A percentile compares a stretch with the other conserved stretches of the same genome.
Conservation (phyloP, 2,888 invertebrate species). For the Dioctria rufipes region DNA sequence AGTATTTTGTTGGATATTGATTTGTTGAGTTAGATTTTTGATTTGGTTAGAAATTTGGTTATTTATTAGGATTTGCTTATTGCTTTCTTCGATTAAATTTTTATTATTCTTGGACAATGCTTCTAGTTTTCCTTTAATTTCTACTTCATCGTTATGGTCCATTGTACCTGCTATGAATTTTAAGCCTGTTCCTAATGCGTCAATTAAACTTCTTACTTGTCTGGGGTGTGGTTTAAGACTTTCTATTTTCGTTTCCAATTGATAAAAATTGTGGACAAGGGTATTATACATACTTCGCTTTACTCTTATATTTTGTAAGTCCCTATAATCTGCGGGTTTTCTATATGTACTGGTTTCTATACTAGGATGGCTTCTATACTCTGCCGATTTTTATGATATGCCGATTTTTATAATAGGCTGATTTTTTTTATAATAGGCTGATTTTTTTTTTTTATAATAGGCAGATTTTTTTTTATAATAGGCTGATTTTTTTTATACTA, state of each 20-base stretch:
- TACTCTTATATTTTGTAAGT: too few species aligned
- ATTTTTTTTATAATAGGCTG: too few species aligned
- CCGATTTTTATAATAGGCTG: too few species aligned
- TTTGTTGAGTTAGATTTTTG: constrained; percentile 12
- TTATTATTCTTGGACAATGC: not conserved
- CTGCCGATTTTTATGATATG: too few species aligned
- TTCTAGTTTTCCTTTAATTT: not conserved
- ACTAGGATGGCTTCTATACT: too few species aligned
- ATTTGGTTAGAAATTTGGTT: constrained; percentile 5
- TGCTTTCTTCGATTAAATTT: constrained; percentile 4
- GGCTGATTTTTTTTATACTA: too few species aligned
- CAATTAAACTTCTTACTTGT: not conserved
- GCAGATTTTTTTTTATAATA: too few species aligned
- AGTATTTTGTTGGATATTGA: not conserved
- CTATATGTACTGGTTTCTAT: too few species aligned
- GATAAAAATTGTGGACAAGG: not conserved
- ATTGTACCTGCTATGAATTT: constrained; percentile 19
- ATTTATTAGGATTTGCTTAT: constrained; percentile 14
- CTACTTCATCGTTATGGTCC: constrained; percentile 7
- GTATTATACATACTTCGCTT: not conserved
- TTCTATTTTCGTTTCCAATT: not conserved
- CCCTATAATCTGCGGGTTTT: too few species aligned
- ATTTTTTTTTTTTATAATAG: too few species aligned
- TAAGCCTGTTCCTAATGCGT: not conserved
- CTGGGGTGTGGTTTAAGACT: constrained; percentile 6